Evolutionary conservation across 2,797 vertebrate species (phyloP).

Genomic region (Hyperoplus lanceolatus): DNA sequence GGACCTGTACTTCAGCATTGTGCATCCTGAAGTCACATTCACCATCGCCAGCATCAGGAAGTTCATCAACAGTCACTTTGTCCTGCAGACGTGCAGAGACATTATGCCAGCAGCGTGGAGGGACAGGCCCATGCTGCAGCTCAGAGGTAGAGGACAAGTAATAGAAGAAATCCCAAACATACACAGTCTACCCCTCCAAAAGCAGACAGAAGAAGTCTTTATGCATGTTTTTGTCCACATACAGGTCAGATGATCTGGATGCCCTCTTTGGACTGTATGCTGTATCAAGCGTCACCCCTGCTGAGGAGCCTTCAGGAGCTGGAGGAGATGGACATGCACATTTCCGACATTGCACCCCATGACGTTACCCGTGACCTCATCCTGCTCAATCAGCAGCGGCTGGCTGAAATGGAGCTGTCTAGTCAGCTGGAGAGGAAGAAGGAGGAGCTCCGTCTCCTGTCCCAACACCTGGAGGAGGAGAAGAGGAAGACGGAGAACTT

Average conservation of each 20-base stretch:
- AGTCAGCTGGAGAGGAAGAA: conserved; percentile 89
- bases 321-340: conserved; percentile 87
- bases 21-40: conserved; percentile 84
- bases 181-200: not conserved
- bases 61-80: conserved; percentile 88
- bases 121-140: conserved; percentile 82
- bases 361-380: conserved; percentile 88
- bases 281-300: conserved; percentile 87
- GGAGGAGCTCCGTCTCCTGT: conserved; percentile 85
- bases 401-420: conserved; percentile 89
- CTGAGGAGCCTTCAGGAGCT: conserved; percentile 85
- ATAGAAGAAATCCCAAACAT: not conserved
- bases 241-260: conserved; percentile 91
- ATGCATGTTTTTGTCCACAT: not conserved
- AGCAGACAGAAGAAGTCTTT: not conserved
- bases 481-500: conserved; percentile 87
- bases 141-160: conserved; percentile 71
- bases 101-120: conserved; percentile 84
- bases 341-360: conserved; percentile 87
- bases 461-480: conserved; percentile 87
- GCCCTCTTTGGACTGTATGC: conserved; percentile 84
- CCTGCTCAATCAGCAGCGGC: conserved; percentile 87
- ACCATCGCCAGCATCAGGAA: conserved; percentile 84
- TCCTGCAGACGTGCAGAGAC: conserved; percentile 84
- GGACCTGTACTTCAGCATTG: conserved; percentile 84